These are phyloP conservation scores for Craterocephalus amniculus DNA, from an alignment of 2,797 vertebrate genomes.

Conservation along the genomic window DNA sequence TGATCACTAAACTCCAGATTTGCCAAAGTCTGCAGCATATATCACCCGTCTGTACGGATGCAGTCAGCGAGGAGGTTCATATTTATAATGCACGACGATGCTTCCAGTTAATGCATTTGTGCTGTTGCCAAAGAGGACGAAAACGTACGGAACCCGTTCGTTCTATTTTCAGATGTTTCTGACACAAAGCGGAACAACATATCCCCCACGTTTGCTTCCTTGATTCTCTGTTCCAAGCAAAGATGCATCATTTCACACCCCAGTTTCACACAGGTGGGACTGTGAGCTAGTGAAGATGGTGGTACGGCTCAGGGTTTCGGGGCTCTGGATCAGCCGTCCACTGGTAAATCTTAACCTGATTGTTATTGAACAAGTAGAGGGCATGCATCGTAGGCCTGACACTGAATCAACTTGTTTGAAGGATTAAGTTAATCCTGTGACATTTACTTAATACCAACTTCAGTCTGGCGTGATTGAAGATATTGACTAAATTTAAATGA, in stretches of 20 bases:
- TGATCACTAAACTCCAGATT: slow-evolving; percentile 24
- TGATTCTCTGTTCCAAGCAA: not conserved
- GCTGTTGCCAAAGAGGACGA: slow-evolving; percentile 28
- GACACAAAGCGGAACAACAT: slow-evolving; percentile 49
- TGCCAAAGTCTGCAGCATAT: slow-evolving; percentile 1
- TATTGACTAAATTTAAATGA: slow-evolving; percentile 12
- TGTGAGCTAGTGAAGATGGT: not conserved
- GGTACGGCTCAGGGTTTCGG: not conserved
- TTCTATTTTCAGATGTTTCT: not conserved
- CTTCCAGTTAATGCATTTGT: slow-evolving; percentile 57
- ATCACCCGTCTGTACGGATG: slow-evolving; percentile 11
- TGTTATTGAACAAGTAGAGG: not conserved
- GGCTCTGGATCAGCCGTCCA: not conserved
- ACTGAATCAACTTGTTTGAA: not conserved
- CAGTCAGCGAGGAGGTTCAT: slow-evolving; percentile 22
- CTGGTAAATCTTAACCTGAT: not conserved
- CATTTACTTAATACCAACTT: slow-evolving; percentile 6
- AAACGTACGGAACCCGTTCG: slow-evolving; percentile 26
- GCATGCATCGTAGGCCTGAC: not conserved
- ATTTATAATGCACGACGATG: slow-evolving; percentile 55
- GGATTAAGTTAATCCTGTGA: slow-evolving; percentile 32
- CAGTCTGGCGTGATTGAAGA: slow-evolving; percentile 10
- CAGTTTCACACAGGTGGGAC: slow-evolving; percentile 9
- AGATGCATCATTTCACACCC: slow-evolving; percentile 42
- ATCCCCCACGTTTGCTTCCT: slow-evolving; percentile 20